Conservation (phyloP, 2,888 invertebrate species). For the Chrysodeixis includens region DNA sequence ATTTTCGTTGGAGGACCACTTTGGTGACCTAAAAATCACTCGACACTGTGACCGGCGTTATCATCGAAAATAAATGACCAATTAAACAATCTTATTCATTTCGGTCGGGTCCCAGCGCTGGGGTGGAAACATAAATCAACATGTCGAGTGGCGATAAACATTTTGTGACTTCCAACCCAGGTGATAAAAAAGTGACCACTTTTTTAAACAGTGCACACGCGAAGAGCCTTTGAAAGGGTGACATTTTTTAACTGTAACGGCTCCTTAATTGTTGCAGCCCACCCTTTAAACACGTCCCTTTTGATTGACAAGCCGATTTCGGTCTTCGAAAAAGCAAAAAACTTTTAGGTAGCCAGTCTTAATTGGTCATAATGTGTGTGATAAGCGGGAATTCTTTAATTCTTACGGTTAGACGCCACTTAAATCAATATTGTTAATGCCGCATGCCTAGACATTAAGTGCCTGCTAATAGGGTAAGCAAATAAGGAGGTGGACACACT, state of each 20-base stretch:
- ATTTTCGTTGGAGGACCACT: slow-evolving; percentile 72
- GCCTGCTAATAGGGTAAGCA: slow-evolving; percentile 83
- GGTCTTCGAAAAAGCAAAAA: slow-evolving; percentile 70
- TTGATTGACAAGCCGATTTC: slow-evolving; percentile 75
- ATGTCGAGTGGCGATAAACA: slow-evolving; percentile 88
- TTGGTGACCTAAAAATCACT: slow-evolving; percentile 76
- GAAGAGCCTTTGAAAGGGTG: slow-evolving; percentile 81
- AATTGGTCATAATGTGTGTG: slow-evolving; percentile 77
- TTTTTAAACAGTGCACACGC: slow-evolving; percentile 81
- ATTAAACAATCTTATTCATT: slow-evolving; percentile 88
- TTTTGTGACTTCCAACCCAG: slow-evolving; percentile 88
- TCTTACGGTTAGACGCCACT: slow-evolving; percentile 70
- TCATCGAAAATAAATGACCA: slow-evolving; percentile 87
- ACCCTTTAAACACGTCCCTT: slow-evolving; percentile 82
- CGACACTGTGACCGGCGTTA: slow-evolving; percentile 72
- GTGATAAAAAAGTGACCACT: slow-evolving; percentile 86
- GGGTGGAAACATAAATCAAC: slow-evolving; percentile 88
- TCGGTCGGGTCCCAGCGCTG: slow-evolving; percentile 72
- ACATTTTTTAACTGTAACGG: slow-evolving; percentile 86
- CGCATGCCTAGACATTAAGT: slow-evolving; percentile 78
- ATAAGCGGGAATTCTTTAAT: slow-evolving; percentile 77
- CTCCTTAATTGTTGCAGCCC: slow-evolving; percentile 85
- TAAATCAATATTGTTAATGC: slow-evolving; percentile 82
- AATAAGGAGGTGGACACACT: slow-evolving; percentile 79
- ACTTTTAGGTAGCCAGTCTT: slow-evolving; percentile 71